Evolutionary conservation across 1,140 invertebrate genomes (phyloP), one percentile per base, ranked within the genome.

Genomic region (Temnothorax curvispinosus): DNA sequence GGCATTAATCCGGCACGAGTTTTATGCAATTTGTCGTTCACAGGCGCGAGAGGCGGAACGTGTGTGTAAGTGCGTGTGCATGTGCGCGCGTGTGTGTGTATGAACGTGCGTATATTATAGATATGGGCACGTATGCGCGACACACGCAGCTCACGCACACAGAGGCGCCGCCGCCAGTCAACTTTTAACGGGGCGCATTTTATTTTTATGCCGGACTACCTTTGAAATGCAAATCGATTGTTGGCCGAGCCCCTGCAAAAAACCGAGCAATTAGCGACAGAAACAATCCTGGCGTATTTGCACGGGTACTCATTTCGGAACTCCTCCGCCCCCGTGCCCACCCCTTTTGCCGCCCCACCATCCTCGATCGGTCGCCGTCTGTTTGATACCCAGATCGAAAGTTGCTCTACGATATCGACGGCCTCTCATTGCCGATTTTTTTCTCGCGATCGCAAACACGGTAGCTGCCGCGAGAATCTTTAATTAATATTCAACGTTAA

Each of bases 221-320:
- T 94, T 94, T 94, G 93, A 94, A 93, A 93, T 94, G 93, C 89
- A 94, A 94, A 94, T 93, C 88, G 86, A 91, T 91, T 87, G 91
- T 91, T 90, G 91, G 91, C 85, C 87, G 87, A 91, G 88, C 91
- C 91, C 90, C 90, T 91, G 91, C 88, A 91, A 89, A 91, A 91
- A 92, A 91, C 89, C 87, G 82, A 89, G 93, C 93, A 93, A 94
- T 94, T 92, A 93, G 91, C 87, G 93, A 89, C 87, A 94, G 93
- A 94, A 94, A 94, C 93, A 94, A 93, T 93, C 91, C 84, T 88
- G 88, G 82, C 89, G 91, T 93, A 93, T 93, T 94, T 93, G 93
- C 91, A 87, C 89, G 92, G 89, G 89, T 91, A 93, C 93, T 94
- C 93, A 94, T 94, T 94, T 93, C 87, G 90, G 85, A 88, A 91